phyloP scores from a whole-genome alignment of 2,888 invertebrate genomes.

The Metallyticus violacea region DNA sequence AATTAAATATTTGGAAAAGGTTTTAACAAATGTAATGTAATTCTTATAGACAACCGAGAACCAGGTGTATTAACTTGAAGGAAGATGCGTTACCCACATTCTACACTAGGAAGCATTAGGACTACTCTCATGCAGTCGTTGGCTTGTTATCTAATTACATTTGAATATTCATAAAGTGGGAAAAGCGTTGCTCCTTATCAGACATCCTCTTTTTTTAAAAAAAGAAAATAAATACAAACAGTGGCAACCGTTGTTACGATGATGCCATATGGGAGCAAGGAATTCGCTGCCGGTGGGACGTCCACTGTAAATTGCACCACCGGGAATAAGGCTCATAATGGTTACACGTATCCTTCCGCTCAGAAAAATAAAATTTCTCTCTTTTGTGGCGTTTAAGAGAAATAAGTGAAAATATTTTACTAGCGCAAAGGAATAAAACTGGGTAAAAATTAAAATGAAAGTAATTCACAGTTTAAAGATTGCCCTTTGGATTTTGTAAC shows the following conservation, averaged over 20 bases:
- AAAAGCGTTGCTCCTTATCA: background rate
- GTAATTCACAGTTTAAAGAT: no score
- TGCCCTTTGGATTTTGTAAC: no score
- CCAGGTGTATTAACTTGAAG: no score
- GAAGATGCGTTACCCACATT: background rate
- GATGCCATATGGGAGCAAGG: background rate
- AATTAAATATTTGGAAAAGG: no score
- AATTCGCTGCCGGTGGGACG: background rate
- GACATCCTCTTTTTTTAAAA: background rate
- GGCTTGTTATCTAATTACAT: conserved; percentile 1
- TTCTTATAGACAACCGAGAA: no score
- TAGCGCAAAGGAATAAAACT: no score
- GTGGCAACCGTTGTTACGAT: background rate
- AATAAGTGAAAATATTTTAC: no score
- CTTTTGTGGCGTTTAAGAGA: background rate
- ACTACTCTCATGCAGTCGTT: background rate
- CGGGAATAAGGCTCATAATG: background rate
- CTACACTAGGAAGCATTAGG: background rate
- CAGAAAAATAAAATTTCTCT: background rate
- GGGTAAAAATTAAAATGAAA: no score
- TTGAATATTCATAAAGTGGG: conserved; percentile 12
- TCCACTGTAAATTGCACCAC: background rate
- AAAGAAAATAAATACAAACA: background rate
- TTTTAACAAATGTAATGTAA: no score
- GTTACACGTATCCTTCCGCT: background rate